Evolutionary conservation across 2,888 invertebrate genomes (phyloP), one percentile per base, ranked within the genome.

Genomic region (Hipparchia semele): DNA sequence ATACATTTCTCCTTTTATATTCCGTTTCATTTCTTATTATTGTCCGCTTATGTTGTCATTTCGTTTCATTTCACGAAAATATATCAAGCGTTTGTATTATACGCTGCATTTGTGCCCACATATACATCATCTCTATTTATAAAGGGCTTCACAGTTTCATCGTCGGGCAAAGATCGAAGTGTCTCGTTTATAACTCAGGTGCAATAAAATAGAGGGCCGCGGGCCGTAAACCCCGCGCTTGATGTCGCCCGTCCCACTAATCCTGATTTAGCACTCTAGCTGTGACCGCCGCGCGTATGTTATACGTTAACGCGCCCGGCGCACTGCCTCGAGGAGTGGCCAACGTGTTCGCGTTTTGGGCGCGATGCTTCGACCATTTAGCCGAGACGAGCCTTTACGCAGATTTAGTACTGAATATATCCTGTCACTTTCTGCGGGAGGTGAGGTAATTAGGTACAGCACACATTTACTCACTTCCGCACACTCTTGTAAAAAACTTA

Each of bases 211-310:
- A 89, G 78, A 78, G 82, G 81, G 81, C 82, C 82, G 83, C 84
- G 85, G 78, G 81, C 89, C 85, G 87, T 92, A 92, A 92, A 92
- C 85, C 89, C 85, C 80, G 80, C 83, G 86, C 84, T 87, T 85
- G 87, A 88, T 88, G 90, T 88, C 86, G 84, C 84, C 80, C 86
- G 90, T 90, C 88, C 78, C 77, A 81, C 89, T 94, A 93, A 94
- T 91, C 92, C 92, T 93, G 93, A 94, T 94, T 92, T 93, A 93
- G 89, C 89, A 86, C 80, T 82, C 83, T 84, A 81, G 85, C 84
- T 83, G 86, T 82, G 83, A 83, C 84, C 84, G 83, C 75, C 79
- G 83, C 76, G 81, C 84, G 86, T 91, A 90, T 83, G 87, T 90
- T 90, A 89, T 84, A 80, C 87, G 84, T 84, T 86, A 88, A 87